Evolutionary conservation across 30 jellyfish, hydroid and myxozoan genomes (phyloP).

Genomic region (Aurelia sp.): DNA sequence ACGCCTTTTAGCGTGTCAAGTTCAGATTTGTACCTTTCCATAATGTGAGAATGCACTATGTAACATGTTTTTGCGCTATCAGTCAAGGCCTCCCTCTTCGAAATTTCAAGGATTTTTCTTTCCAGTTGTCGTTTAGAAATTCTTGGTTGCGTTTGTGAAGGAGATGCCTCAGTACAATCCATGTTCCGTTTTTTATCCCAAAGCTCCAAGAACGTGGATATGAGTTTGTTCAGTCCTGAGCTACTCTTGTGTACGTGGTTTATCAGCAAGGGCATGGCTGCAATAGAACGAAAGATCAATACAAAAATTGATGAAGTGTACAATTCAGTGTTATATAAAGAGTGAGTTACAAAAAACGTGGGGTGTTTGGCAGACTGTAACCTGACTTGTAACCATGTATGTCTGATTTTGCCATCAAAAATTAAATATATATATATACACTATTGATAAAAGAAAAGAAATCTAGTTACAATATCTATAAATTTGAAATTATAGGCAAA

Average conservation of each 20-base stretch:
- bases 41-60: constrained; percentile 57
- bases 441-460: too few species aligned
- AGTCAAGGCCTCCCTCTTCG: constrained; percentile 48
- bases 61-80: constrained; percentile 60
- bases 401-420: too few species aligned
- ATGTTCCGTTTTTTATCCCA: constrained; percentile 61
- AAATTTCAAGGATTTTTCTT: constrained; percentile 65
- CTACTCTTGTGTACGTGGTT: constrained; percentile 75
- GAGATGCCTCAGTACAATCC: background rate
- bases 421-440: too few species aligned
- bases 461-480: too few species aligned
- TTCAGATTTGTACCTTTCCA: constrained; percentile 43
- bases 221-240: constrained; percentile 68
- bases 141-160: constrained; percentile 17
- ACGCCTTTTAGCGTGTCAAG: background rate
- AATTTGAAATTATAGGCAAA: too few species aligned
- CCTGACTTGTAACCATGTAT: too few species aligned
- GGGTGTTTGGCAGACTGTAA: too few species aligned
- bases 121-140: constrained; percentile 87
- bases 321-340: too few species aligned
- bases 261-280: constrained; percentile 84
- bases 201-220: constrained; percentile 38
- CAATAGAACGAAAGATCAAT: constrained; percentile 2
- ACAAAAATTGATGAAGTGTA: too few species aligned
- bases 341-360: too few species aligned